Evolutionary conservation across 2,797 vertebrate genomes (phyloP).

Genomic region (Trichosurus vulpecula): DNA sequence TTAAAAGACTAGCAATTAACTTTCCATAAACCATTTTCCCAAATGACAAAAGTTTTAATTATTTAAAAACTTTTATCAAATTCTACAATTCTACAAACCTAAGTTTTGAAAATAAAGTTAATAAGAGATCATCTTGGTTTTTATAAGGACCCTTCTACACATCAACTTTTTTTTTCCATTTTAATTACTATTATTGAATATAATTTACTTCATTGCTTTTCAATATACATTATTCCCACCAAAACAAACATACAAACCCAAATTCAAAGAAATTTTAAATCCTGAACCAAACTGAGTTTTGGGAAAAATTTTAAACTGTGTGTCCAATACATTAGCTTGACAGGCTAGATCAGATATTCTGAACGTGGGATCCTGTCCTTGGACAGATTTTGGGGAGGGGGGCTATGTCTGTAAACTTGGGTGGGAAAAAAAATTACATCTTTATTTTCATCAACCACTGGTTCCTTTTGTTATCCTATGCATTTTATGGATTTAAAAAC

Average conservation of each 20-base stretch:
- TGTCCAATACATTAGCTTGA: neutral
- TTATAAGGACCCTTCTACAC: neutral
- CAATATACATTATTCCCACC: neutral
- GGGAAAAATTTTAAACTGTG: neutral
- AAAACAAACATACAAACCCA: neutral
- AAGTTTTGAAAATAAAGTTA: neutral
- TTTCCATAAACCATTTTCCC: neutral
- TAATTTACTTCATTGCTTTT: neutral
- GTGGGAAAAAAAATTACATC: neutral
- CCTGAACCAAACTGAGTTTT: neutral
- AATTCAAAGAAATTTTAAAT: neutral
- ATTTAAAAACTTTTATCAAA: neutral
- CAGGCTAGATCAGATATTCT: neutral
- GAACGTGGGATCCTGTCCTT: neutral
- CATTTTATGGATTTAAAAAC: neutral
- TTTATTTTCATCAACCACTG: neutral
- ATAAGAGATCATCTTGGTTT: neutral
- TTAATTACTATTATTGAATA: neutral
- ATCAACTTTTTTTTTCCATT: neutral
- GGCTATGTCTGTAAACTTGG: neutral
- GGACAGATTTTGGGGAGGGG: neutral
- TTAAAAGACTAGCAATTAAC: neutral
- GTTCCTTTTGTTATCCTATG: neutral
- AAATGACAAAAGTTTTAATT: neutral
- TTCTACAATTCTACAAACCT: neutral